Evolutionary conservation across 2,113 vertebrate genomes (phyloP), one percentile per base, ranked within the genome.

Genomic region (Tinamus guttatus): DNA sequence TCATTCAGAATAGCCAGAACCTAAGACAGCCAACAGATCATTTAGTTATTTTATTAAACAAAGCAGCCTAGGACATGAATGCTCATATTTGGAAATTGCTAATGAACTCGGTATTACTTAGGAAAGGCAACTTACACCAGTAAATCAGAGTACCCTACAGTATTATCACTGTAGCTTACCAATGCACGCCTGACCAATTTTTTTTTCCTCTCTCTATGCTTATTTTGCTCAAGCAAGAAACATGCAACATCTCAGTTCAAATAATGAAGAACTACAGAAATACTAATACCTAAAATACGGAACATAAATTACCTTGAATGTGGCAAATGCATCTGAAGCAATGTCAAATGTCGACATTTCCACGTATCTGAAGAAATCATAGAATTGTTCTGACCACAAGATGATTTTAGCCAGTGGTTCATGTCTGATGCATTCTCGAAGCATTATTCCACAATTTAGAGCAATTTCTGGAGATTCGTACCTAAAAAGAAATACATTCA

Each of bases 321-420:
- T 99, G 85, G 98, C 98, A 96, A 99, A 99, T 2, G 98, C 98
- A 95, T 99, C 98, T 0, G 98, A 99, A 92, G 98, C 98, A 28
- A 99, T 99, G 93, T 99, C 98, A 96, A 99, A 99, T 13, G 98
- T 99, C 73, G 98, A 99, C 98, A 99, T 98, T 92, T 99, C 98
- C 58, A 99, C 98, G 1, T 99, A 99, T 98, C 98, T 98, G 98
- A 99, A 99, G 98, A 99, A 99, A 95, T 99, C 98, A 21, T 99
- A 98, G 96, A 99, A 98, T n/a, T 98, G 98, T 81, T 98, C 98
- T 52, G 98, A 98, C 98, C 98, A 98, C 95, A 99, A 96, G 96
- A 99, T 98, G 91, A 99, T 98, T 98, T 98, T 98, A 85, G 98
- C 98, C 86, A 99, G 97, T 28, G 98, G 98, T 43, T 99, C 98